phyloP scores from a whole-genome alignment of 1,140 invertebrate genomes.

The Berghia stephanieae region DNA sequence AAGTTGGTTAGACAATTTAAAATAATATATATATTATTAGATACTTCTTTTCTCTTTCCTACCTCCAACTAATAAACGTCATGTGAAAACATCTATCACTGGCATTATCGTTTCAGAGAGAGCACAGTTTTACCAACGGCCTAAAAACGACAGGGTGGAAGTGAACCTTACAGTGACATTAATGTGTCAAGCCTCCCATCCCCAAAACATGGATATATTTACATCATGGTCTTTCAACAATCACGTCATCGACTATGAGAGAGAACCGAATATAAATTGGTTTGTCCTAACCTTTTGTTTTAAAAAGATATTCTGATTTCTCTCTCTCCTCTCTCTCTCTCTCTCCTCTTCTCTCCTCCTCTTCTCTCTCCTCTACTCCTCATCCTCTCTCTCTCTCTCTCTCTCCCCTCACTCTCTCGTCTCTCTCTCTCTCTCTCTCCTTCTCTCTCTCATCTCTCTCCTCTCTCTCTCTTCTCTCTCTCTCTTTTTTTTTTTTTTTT shows the following conservation, averaged over 20 bases:
- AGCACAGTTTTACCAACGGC: constrained; percentile 34
- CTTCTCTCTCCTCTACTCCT: too few relatives aligned
- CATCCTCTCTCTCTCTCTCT: background rate
- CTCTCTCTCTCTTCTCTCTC: too few relatives aligned
- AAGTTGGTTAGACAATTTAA: too few relatives aligned
- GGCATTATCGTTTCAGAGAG: too few relatives aligned
- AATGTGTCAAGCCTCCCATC: constrained; percentile 42
- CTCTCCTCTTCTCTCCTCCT: background rate
- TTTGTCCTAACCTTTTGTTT: background rate
- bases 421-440: background rate
- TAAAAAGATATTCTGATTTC: background rate
- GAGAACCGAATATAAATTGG: constrained; percentile 39
- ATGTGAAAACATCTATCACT: too few relatives aligned
- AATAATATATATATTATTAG: too few relatives aligned
- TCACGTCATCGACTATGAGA: constrained; percentile 41
- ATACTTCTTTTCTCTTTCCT: too few relatives aligned
- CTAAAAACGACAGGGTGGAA: constrained; percentile 84
- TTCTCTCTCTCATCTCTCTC: background rate
- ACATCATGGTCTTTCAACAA: constrained; percentile 49
- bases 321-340: background rate
- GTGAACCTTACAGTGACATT: constrained; percentile 71
- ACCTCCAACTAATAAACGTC: too few relatives aligned
- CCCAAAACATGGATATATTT: constrained; percentile 40
- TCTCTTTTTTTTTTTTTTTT: too few relatives aligned
- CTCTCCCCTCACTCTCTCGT: background rate